Evolutionary conservation across 2,113 vertebrate species (phyloP).

Genomic region (Ploceus nigricollis): DNA sequence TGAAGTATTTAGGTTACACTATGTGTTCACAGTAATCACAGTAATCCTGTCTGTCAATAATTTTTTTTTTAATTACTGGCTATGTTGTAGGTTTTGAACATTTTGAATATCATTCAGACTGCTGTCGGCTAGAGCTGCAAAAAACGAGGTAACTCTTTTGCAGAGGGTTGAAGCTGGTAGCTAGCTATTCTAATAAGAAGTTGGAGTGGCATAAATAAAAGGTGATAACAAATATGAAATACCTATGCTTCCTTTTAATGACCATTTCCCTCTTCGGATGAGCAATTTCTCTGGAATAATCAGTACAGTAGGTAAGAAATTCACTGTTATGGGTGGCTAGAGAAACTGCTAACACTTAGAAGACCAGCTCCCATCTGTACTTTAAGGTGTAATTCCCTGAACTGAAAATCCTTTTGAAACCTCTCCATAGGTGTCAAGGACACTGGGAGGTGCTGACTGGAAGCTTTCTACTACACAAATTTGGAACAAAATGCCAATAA

Average conservation of each 20-base stretch:
- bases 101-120: not conserved
- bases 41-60: not conserved
- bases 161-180: not conserved
- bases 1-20: not conserved
- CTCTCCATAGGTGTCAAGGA: not conserved
- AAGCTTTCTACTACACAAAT: not conserved
- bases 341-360: not conserved
- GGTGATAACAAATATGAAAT: not conserved
- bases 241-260: not conserved
- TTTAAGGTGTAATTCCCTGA: not conserved
- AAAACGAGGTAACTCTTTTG: not conserved
- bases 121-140: not conserved
- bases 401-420: not conserved
- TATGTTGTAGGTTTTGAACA: not conserved
- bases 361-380: not conserved
- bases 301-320: not conserved
- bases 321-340: not conserved
- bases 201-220: not conserved
- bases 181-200: not conserved
- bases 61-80: not conserved
- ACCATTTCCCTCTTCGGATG: not conserved
- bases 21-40: not conserved
- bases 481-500: not conserved
- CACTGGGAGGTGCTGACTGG: not conserved
- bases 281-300: not conserved